Percentiles rank a stretch among this genome's conserved stretches.
These are phyloP conservation scores for Plebejus anna DNA, from an alignment of 2,888 invertebrate genomes.

Conservation along the genomic window DNA sequence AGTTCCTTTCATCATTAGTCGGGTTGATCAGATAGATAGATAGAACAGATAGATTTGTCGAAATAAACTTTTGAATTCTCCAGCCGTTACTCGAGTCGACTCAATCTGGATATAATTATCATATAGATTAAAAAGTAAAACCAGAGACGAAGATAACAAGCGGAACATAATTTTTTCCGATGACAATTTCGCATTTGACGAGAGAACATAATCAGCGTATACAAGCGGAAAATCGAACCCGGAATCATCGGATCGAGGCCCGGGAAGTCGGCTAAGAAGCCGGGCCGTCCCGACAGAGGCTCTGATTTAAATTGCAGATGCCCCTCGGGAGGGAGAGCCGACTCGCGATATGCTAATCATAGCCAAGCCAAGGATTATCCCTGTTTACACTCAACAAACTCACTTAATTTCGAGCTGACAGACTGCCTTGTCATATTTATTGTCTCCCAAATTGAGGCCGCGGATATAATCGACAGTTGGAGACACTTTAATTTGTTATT, in stretches of 20 bases:
- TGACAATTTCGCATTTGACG: conserved; percentile 48
- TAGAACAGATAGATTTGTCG: background rate
- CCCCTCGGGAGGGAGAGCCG: conserved; percentile 69
- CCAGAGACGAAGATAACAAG: background rate
- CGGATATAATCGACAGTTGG: conserved; percentile 13
- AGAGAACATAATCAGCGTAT: conserved; percentile 72
- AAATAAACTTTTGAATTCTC: background rate
- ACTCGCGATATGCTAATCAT: conserved; percentile 80
- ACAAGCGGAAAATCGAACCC: conserved; percentile 77
- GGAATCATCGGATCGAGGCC: conserved; percentile 77
- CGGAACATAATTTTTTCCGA: conserved; percentile 15
- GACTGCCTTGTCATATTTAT: conserved; percentile 65
- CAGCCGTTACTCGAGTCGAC: background rate
- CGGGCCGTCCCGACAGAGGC: conserved; percentile 71
- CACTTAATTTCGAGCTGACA: conserved; percentile 76
- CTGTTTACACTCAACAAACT: conserved; percentile 80
- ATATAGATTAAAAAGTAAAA: conserved; percentile 2
- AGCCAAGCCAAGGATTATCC: conserved; percentile 79
- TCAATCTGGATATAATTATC: conserved; percentile 18
- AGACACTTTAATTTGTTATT: conserved; percentile 25
- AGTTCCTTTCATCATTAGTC: background rate
- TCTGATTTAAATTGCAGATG: conserved; percentile 80
- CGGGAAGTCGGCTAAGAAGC: conserved; percentile 71
- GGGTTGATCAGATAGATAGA: background rate
- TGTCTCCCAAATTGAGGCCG: conserved; percentile 37